Percentiles rank a stretch among this genome's conserved stretches.
These are phyloP conservation scores for Lasioglossum baleicum DNA, from an alignment of 1,140 invertebrate species.

Conservation along the genomic window DNA sequence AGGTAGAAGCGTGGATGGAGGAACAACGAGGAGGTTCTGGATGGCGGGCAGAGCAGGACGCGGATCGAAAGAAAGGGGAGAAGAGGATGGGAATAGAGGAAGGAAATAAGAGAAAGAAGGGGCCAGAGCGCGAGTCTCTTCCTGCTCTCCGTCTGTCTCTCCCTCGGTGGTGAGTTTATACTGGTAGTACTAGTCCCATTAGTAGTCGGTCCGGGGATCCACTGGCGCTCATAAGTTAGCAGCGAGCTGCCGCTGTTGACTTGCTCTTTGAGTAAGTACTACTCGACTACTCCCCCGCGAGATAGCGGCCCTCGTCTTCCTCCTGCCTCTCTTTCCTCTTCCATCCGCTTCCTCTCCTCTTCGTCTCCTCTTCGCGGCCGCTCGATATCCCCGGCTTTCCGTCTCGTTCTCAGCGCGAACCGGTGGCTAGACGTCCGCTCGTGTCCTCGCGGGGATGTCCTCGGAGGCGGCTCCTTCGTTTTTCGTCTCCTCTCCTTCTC, in stretches of 20 bases:
- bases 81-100: neutral
- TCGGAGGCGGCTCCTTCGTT: too few relatives aligned
- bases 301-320: constrained; percentile 49
- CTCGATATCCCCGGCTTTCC: too few relatives aligned
- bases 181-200: constrained; percentile 65
- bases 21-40: neutral
- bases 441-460: too few relatives aligned
- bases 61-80: neutral
- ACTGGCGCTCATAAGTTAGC: constrained; percentile 60
- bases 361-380: too few relatives aligned
- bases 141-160: constrained; percentile 13
- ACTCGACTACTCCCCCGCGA: constrained; percentile 58
- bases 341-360: too few relatives aligned
- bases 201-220: constrained; percentile 61
- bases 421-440: too few relatives aligned
- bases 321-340: neutral
- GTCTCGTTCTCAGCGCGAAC: too few relatives aligned
- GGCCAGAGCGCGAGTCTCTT: too few relatives aligned
- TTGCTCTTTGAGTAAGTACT: constrained; percentile 63
- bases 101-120: too few relatives aligned
- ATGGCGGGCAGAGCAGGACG: too few relatives aligned
- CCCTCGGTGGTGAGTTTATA: constrained; percentile 48
- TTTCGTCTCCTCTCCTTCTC: too few relatives aligned
- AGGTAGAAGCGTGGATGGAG: constrained; percentile 1
- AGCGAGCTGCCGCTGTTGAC: constrained; percentile 65